phyloP scores from a whole-genome alignment of 2,113 vertebrate species.

The Odontesthes bonariensis region DNA sequence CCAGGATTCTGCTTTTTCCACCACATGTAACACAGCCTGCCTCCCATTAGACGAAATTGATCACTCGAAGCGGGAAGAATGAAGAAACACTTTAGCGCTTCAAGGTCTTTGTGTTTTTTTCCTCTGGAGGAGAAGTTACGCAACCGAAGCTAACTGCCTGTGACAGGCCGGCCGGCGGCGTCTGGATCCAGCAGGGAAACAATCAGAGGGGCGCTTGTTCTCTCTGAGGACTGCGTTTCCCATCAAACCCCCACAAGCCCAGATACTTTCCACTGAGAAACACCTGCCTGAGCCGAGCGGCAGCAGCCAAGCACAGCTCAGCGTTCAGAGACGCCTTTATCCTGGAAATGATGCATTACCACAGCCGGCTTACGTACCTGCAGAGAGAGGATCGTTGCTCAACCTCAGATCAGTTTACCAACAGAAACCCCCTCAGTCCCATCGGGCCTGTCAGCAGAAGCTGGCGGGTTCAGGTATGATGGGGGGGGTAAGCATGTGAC shows the following conservation, averaged over 20 bases:
- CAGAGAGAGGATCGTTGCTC: neutral
- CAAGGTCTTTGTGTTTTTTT: neutral
- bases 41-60: constrained; percentile 12
- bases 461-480: neutral
- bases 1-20: neutral
- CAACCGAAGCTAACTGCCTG: constrained; percentile 13
- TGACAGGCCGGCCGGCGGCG: constrained; percentile 6
- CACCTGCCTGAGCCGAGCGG: constrained; percentile 8
- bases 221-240: constrained; percentile 17
- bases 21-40: constrained; percentile 10
- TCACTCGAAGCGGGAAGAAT: neutral
- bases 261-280: constrained; percentile 18
- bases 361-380: neutral
- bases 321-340: neutral
- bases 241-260: constrained; percentile 13
- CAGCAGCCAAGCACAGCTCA: too few species aligned
- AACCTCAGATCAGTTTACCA: too few species aligned
- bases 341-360: neutral
- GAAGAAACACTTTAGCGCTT: neutral
- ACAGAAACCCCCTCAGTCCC: too few species aligned
- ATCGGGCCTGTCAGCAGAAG: too few species aligned
- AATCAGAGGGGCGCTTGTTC: constrained; percentile 9
- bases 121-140: constrained; percentile 1
- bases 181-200: neutral
- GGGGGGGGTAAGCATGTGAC: too few species aligned